Base-by-base conservation (phyloP, 1,140 invertebrate species). In the Meloidogyne chitwoodi region DNA sequence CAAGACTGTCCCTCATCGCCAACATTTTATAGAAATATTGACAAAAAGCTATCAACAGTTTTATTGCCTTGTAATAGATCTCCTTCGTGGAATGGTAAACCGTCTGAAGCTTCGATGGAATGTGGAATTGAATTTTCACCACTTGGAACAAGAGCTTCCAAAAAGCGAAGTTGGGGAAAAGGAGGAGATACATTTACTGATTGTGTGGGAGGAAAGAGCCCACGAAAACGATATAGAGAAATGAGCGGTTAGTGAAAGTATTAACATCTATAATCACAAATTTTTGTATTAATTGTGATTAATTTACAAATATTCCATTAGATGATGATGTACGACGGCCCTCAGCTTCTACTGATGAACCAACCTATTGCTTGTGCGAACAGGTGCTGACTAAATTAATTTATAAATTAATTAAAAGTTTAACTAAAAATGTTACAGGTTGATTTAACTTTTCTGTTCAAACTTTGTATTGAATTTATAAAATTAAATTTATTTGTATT, bases 361-460 rank as follows among this genome's bases (percentile, higher is more conserved):
- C 95, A 0, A 98, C 94, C 0, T 99, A 99, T 87, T 99, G 96
- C 88, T 88, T 97, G 1, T 99, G 96, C 88, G 94, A 98, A 87
- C 96, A 98, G 91, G 95, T 98, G 81, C 19, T 38, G 24, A n/a
- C 5, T 12, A 71, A 27, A 61, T 38, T 29, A 29, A 31, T 19
- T 66, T n/a, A 16, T 22, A 19, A 19, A 62, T 26, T 41, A 61
- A 29, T n/a, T 14, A 61, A 71, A 48, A 24, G 27, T 11, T 22
- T 26, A n/a, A n/a, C n/a, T n/a, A n/a, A n/a, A n/a, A n/a, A n/a
- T n/a, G n/a, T n/a, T n/a, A n/a, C n/a, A n/a, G n/a, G n/a, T n/a
- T n/a, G n/a, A n/a, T n/a, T n/a, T n/a, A n/a, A n/a, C n/a, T n/a
- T n/a, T n/a, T n/a, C n/a, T n/a, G n/a, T n/a, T n/a, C n/a, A n/a